Percentiles rank a stretch among this genome's conserved stretches.
Conservation (phyloP, 2,888 invertebrate species). For the Eilema sororculum region DNA sequence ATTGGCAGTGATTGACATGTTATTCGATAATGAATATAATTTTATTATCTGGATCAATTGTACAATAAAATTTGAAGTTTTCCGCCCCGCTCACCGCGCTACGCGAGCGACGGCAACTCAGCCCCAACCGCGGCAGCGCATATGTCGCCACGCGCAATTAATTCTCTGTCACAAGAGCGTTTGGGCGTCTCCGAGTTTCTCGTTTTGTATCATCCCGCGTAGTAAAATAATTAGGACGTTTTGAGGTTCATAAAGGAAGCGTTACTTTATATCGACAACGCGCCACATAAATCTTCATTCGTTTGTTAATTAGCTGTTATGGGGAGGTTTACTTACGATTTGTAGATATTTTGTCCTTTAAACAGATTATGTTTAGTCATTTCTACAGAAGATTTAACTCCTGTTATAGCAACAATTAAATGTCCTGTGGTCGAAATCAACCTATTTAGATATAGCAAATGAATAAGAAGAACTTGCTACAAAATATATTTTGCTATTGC, state of each 20-base stretch:
- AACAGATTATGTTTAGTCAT: slow-evolving; percentile 27
- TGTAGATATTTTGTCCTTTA: slow-evolving; percentile 49
- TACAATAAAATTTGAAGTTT: slow-evolving; percentile 37
- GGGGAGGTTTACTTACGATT: slow-evolving; percentile 60
- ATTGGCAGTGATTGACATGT: background rate
- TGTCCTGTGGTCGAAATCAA: background rate
- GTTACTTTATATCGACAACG: slow-evolving; percentile 87
- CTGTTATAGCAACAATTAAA: background rate
- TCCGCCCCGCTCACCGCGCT: slow-evolving; percentile 50
- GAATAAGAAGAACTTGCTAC: background rate
- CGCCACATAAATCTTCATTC: slow-evolving; percentile 86
- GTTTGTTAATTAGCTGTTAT: slow-evolving; percentile 80
- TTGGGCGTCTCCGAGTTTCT: slow-evolving; percentile 83
- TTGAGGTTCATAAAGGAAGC: slow-evolving; percentile 86
- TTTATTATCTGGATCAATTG: background rate
- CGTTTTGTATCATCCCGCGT: slow-evolving; percentile 80
- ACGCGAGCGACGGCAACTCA: slow-evolving; percentile 36
- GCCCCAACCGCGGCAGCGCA: slow-evolving; percentile 62
- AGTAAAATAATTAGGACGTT: slow-evolving; percentile 87
- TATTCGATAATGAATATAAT: background rate
- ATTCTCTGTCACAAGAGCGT: slow-evolving; percentile 86
- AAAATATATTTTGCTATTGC: no score
- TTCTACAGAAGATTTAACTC: background rate
- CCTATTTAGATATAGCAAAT: background rate
- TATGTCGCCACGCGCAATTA: slow-evolving; percentile 86